A percentile compares a stretch with the other conserved stretches of the same genome.
phyloP scores from a whole-genome alignment of 2,113 vertebrate genomes.

The Abramis brama region DNA sequence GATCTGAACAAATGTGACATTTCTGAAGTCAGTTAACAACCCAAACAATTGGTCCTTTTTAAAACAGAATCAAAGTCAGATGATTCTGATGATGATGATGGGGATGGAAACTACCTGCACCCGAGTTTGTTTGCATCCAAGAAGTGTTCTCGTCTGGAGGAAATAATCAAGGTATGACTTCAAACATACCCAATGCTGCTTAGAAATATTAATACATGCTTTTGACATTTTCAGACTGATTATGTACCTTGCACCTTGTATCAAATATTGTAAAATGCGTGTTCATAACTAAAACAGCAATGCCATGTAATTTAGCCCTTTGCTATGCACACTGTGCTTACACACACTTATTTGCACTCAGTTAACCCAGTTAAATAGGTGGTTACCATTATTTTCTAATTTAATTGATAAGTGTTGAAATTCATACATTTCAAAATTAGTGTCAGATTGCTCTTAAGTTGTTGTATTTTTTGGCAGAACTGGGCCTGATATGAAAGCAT shows the following conservation, averaged over 20 bases:
- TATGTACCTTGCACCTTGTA: not conserved
- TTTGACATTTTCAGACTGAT: not conserved
- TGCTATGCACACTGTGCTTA: not conserved
- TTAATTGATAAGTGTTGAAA: slow-evolving; percentile 25
- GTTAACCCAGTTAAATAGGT: not conserved
- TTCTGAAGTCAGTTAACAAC: not conserved
- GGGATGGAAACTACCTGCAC: slow-evolving; percentile 90
- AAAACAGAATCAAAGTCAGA: slow-evolving; percentile 40
- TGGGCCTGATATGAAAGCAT: slow-evolving; percentile 50
- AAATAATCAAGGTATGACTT: slow-evolving; percentile 88
- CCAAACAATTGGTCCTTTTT: not conserved
- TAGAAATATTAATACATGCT: not conserved
- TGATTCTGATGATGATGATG: slow-evolving; percentile 81
- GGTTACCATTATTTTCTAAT: slow-evolving; percentile 1
- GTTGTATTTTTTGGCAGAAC: slow-evolving; percentile 45
- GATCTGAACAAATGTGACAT: not conserved
- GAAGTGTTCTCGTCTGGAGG: slow-evolving; percentile 88
- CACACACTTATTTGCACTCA: not conserved
- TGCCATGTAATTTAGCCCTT: not conserved
- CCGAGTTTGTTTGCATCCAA: slow-evolving; percentile 95
- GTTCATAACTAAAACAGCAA: not conserved
- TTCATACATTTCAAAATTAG: slow-evolving; percentile 28
- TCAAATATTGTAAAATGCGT: not conserved
- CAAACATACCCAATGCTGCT: slow-evolving; percentile 9
- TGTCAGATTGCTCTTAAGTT: slow-evolving; percentile 39